phyloP scores from a whole-genome alignment of 2,888 invertebrate genomes.

The Patella depressa region DNA sequence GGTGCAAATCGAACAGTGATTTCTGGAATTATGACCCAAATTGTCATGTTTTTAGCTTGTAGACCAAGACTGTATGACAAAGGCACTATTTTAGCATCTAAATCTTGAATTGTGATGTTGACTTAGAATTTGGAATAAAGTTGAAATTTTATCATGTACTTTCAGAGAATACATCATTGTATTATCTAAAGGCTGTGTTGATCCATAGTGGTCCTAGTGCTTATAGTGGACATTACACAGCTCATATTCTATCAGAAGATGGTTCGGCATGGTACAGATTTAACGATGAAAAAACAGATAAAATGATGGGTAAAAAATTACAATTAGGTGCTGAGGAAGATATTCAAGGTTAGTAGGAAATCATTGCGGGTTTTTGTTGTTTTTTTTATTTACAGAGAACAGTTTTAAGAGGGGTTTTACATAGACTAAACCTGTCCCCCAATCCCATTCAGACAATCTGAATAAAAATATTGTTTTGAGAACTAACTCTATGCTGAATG shows the following conservation, averaged over 20 bases:
- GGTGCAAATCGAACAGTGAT: too few relatives aligned
- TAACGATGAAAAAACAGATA: conserved; percentile 75
- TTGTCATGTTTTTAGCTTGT: too few relatives aligned
- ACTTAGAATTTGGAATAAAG: background rate
- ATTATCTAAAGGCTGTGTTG: conserved; percentile 77
- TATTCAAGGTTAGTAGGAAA: conserved; percentile 65
- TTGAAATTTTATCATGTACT: background rate
- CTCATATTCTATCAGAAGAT: conserved; percentile 74
- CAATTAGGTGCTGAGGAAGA: conserved; percentile 73
- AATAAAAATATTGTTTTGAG: background rate
- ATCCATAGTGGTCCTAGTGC: conserved; percentile 79
- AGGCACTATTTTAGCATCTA: too few relatives aligned
- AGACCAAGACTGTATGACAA: too few relatives aligned
- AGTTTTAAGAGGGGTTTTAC: background rate
- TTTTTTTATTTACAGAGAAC: background rate
- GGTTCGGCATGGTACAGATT: conserved; percentile 78
- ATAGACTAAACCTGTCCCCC: too few relatives aligned
- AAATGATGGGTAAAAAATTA: conserved; percentile 69
- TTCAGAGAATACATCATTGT: conserved; percentile 63
- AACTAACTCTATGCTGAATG: background rate
- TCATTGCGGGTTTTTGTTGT: background rate
- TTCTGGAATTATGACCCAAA: too few relatives aligned
- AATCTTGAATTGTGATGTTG: too few relatives aligned
- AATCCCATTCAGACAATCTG: too few relatives aligned
- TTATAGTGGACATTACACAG: conserved; percentile 80